Conservation (phyloP, 2,113 vertebrate genomes). For the Oriolus oriolus region DNA sequence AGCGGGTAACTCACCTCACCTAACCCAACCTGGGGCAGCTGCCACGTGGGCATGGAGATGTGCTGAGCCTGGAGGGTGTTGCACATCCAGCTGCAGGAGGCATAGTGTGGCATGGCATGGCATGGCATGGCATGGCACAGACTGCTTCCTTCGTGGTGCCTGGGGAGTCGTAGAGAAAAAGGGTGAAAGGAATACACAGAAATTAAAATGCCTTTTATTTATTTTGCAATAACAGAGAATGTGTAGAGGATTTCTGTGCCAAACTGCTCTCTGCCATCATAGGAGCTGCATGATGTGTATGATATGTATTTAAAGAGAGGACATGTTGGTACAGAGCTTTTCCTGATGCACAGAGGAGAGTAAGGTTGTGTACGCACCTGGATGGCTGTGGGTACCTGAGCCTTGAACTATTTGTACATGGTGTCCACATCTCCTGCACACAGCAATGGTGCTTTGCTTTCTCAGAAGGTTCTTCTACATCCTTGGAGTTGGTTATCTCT, state of each 20-base stretch:
- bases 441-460: neutral
- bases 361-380: neutral
- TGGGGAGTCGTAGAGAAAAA: neutral
- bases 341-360: neutral
- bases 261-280: neutral
- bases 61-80: neutral
- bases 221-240: neutral
- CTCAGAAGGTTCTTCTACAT: neutral
- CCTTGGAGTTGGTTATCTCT: neutral
- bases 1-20: neutral
- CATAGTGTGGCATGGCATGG: neutral
- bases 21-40: neutral
- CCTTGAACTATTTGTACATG: neutral
- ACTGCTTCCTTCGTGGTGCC: neutral
- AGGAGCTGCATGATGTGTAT: neutral
- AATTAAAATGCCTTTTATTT: neutral
- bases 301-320: neutral
- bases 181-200: neutral
- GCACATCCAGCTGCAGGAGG: neutral
- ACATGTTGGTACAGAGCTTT: neutral
- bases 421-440: rapidly evolving
- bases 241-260: neutral
- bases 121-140: neutral
- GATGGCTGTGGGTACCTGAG: neutral
- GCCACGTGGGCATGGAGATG: neutral